These are phyloP conservation scores for Trichacis sp. DNA, from an alignment of 2,888 invertebrate genomes.

Conservation along the genomic window DNA sequence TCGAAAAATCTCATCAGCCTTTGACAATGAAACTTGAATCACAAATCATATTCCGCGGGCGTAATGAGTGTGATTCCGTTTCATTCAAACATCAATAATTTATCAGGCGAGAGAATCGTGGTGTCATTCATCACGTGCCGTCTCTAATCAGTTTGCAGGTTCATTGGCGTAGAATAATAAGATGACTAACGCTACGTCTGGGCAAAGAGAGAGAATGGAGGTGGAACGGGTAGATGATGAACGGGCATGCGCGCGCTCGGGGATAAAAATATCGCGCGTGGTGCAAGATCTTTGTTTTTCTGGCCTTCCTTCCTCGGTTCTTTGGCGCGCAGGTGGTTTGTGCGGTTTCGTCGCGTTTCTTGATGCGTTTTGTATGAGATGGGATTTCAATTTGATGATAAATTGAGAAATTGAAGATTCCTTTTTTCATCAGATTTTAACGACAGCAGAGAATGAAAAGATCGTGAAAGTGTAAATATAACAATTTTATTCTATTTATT, in stretches of 20 bases:
- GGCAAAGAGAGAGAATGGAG: slow-evolving; percentile 15
- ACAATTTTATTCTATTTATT: neutral
- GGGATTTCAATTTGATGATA: neutral
- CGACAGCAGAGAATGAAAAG: neutral
- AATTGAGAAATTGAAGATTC: neutral
- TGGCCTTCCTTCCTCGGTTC: slow-evolving; percentile 20
- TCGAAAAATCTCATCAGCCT: neutral
- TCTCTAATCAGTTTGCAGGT: slow-evolving; percentile 29
- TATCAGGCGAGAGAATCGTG: slow-evolving; percentile 26
- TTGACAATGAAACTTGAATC: neutral
- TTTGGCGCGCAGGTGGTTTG: slow-evolving; percentile 57
- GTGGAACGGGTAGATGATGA: slow-evolving; percentile 16
- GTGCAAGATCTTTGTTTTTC: slow-evolving; percentile 39
- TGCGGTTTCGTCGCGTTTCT: slow-evolving; percentile 47
- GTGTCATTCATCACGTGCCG: slow-evolving; percentile 32
- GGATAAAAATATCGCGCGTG: slow-evolving; percentile 37
- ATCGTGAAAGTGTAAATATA: neutral
- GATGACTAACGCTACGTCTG: slow-evolving; percentile 46
- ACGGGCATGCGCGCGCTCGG: slow-evolving; percentile 17
- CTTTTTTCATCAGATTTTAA: no score
- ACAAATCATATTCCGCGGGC: neutral
- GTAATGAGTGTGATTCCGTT: slow-evolving; percentile 16
- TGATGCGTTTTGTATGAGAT: slow-evolving; percentile 26
- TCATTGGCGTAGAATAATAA: slow-evolving; percentile 32
- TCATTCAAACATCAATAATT: slow-evolving; percentile 37